Evolutionary conservation across 1,140 invertebrate species (phyloP).

Genomic region (Leptoteleia sp.): DNA sequence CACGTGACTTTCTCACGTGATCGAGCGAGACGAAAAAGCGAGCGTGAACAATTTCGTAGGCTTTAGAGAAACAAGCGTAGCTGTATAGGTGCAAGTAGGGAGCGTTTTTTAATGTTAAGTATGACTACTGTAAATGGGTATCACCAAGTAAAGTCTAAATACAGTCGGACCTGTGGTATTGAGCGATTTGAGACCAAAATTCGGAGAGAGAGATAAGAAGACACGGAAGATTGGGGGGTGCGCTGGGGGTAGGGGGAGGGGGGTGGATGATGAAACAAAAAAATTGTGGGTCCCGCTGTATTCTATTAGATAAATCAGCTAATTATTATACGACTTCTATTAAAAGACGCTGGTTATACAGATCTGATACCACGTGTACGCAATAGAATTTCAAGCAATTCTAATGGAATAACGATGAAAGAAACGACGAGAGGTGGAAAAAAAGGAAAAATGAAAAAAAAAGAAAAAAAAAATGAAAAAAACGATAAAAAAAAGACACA

Average conservation of each 20-base stretch:
- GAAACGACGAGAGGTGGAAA: conserved; percentile 29
- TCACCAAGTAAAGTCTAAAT: conserved; percentile 45
- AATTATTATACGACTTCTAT: conserved; percentile 59
- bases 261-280: too few species aligned
- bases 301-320: conserved; percentile 58
- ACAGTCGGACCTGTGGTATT: conserved; percentile 38
- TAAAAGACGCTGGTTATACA: conserved; percentile 50
- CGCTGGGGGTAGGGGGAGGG: too few species aligned
- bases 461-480: conserved; percentile 36
- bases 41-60: conserved; percentile 50
- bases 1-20: conserved; percentile 34
- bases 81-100: conserved; percentile 65
- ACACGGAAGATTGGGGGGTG: neutral
- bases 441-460: conserved; percentile 16
- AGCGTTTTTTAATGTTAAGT: conserved; percentile 61
- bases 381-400: conserved; percentile 44
- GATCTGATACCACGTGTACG: conserved; percentile 51
- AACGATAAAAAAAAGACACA: conserved; percentile 48
- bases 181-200: neutral
- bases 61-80: conserved; percentile 53
- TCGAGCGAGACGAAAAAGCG: conserved; percentile 22
- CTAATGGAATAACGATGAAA: conserved; percentile 29
- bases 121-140: conserved; percentile 61
- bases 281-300: conserved; percentile 41
- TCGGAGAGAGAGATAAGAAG: neutral